Base-by-base conservation (phyloP, 2,888 invertebrate genomes). In the Hirtodrosophila confusa region DNA sequence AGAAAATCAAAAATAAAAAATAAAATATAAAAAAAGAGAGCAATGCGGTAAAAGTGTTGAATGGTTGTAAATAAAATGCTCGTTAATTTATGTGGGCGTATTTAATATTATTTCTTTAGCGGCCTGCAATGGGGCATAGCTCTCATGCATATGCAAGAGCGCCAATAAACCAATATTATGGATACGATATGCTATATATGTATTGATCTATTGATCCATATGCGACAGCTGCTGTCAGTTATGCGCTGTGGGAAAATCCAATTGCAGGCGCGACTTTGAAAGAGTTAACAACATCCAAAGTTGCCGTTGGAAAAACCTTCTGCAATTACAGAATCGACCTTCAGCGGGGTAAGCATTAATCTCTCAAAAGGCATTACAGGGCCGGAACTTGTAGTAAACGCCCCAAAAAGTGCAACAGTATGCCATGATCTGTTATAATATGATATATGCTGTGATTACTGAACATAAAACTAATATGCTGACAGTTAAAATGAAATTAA, bases 1-100 rank as follows among this genome's bases (percentile, higher is more conserved):
- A 12, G 37, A 53, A 48, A 43, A 36, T 27, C 27, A 44, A 54
- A 58, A 53, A 17, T 9, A 27, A 41, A 43, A 36, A 49, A 24
- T 24, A 10, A 24, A 39, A 27, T 17, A 17, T 17, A 53, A 37
- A 40, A 29, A 44, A 43, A n/a, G 61, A 47, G 51, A 62, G 50
- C 53, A 54, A 50, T 48, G 63, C 47, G 62, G 78, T 64, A 67
- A 75, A 70, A 70, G 69, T 80, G 80, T 58, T 58, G 80, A 78
- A 54, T 56, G 75, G 58, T 31, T 61, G 69, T 71, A 74, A 77
- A 78, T 78, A 67, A 78, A 78, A 77, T 60, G 74, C 63, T 78
- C 62, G 78, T 78, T 80, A 74, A 76, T 74, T 74, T 74, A 74
- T 77, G 75, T 78, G 74, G 75, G 62, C 78, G 78, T 57, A 45